Conservation (phyloP, 2,888 invertebrate species). For the Phalera bucephala region DNA sequence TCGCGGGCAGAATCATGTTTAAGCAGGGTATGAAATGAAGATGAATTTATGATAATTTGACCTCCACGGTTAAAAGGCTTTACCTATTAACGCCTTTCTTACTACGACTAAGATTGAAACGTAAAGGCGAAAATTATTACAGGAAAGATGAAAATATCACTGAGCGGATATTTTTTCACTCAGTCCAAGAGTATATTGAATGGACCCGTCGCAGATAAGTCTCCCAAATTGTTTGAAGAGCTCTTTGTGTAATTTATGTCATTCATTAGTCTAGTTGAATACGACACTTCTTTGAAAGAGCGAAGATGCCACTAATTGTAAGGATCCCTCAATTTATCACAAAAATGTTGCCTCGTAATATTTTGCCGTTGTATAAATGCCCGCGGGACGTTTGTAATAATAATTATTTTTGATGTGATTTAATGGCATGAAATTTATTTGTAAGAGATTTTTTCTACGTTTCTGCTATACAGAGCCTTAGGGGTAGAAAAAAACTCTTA, state of each 20-base stretch:
- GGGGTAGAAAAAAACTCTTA: too few relatives aligned
- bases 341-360: slow-evolving; percentile 52
- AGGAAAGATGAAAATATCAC: slow-evolving; percentile 8
- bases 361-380: slow-evolving; percentile 25
- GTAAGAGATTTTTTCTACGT: too few relatives aligned
- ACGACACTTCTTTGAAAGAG: slow-evolving; percentile 69
- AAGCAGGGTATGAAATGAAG: too few relatives aligned
- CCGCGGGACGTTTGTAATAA: slow-evolving; percentile 9
- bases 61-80: too few relatives aligned
- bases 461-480: too few relatives aligned
- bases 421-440: background rate
- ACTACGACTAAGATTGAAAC: too few relatives aligned
- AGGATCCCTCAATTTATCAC: slow-evolving; percentile 66
- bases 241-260: slow-evolving; percentile 63
- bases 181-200: slow-evolving; percentile 19
- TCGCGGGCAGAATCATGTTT: too few relatives aligned
- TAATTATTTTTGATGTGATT: background rate
- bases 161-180: slow-evolving; percentile 20
- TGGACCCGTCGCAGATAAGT: slow-evolving; percentile 46
- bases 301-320: slow-evolving; percentile 68
- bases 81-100: too few relatives aligned
- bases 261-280: slow-evolving; percentile 72
- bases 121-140: background rate
- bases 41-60: too few relatives aligned
- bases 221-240: slow-evolving; percentile 60